Evolutionary conservation across 2,888 invertebrate species (phyloP), one percentile per base, ranked within the genome.

Genomic region (Eumerus sabulonum): DNA sequence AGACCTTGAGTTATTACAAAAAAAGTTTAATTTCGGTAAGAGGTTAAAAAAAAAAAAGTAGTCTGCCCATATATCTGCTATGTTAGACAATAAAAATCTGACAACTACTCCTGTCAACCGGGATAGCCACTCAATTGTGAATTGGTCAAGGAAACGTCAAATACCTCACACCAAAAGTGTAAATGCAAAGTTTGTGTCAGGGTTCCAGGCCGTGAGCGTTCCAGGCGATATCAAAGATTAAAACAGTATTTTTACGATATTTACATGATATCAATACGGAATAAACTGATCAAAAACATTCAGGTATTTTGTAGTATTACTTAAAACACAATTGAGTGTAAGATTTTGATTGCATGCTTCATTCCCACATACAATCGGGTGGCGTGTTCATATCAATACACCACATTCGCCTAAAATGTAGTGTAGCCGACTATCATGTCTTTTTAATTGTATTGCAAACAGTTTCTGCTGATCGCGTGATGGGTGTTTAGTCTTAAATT

Each of bases 251-350:
- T 54, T 7, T 9, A 48, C 53, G 56, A 53, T 64, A 60, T 50
- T 79, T 79, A 70, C 70, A 79, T 79, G 79, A 42, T 70, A 74
- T 79, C 79, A 50, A 79, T 79, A 68, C 63, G 74, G 60, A 79
- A 79, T 16, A 79, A 70, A 64, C 16, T 79, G 18, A 74, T 79
- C 5, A 79, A 79, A 74, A 79, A 79, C 79, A 70, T 79, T 36
- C 79, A 79, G 70, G 79, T 79, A 70, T 68, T 42, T 47, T 13
- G 50, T 11, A 51, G 0, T 44, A 13, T 18, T 42, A 5, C 2
- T 40, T 38, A 38, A 18, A 12, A 14, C 5, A 40, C 19, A 12
- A 12, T 17, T 19, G n/a, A 12, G 14, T 11, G 19, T 45, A 17
- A 16, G 7, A 47, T 13, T 5, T 14, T 19, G 16, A 16, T 16